Percentiles rank a stretch among this genome's conserved stretches.
Conservation (phyloP, 2,113 vertebrate genomes). For the Sander lucioperca region DNA sequence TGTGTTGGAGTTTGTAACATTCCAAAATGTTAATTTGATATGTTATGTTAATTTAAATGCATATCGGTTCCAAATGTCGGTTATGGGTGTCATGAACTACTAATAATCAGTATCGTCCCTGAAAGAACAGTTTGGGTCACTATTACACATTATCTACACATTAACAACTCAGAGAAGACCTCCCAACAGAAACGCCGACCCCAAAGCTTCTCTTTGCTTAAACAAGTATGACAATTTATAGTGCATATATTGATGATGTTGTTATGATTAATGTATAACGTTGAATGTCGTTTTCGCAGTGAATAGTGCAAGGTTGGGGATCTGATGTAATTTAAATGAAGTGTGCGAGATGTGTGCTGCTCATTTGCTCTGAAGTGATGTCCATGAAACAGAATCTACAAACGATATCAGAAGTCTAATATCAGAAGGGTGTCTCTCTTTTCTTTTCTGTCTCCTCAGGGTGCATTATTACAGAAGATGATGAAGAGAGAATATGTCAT, state of each 20-base stretch:
- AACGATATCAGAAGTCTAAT: conserved; percentile 68
- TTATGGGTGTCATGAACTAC: no score
- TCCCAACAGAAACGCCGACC: conserved; percentile 23
- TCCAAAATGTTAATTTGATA: no score
- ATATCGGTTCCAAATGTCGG: no score
- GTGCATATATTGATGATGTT: conserved; percentile 70
- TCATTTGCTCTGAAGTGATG: conserved; percentile 79
- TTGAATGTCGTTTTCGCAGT: conserved; percentile 71
- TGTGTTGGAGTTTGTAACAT: no score
- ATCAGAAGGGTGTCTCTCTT: conserved; percentile 61
- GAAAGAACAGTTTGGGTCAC: background rate
- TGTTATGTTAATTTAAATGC: no score
- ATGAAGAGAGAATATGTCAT: conserved; percentile 57
- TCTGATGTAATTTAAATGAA: conserved; percentile 83
- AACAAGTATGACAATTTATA: conserved; percentile 79
- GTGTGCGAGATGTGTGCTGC: conserved; percentile 52
- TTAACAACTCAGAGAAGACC: conserved; percentile 20
- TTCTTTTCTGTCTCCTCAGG: conserved; percentile 48
- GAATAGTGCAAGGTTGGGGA: conserved; percentile 70
- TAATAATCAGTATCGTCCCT: no score
- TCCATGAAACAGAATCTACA: conserved; percentile 83
- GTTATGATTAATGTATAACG: conserved; percentile 81
- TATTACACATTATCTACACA: conserved; percentile 36
- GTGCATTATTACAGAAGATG: conserved; percentile 36
- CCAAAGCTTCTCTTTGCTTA: conserved; percentile 28